Conservation (phyloP, 2,797 vertebrate species). For the Pristis pectinata region DNA sequence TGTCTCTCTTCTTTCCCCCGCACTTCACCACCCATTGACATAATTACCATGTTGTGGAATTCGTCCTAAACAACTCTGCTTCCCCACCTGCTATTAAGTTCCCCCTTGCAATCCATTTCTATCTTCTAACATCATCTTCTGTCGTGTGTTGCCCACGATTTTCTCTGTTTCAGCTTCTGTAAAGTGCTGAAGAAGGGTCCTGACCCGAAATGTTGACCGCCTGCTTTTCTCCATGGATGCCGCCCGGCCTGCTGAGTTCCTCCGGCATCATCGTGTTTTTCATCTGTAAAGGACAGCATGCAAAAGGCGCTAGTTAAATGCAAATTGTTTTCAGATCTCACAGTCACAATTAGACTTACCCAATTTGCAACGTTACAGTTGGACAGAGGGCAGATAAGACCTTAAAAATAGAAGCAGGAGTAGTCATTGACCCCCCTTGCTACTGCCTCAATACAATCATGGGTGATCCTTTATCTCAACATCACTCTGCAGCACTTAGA, state of each 20-base stretch:
- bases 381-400: neutral
- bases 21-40: neutral
- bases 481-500: too few species aligned
- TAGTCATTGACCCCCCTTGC: too few species aligned
- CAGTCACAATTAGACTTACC: too few species aligned
- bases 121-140: too few species aligned
- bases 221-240: too few species aligned
- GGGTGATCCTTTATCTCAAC: too few species aligned
- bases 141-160: neutral
- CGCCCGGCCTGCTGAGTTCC: too few species aligned
- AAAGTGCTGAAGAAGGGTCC: too few species aligned
- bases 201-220: too few species aligned
- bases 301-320: neutral
- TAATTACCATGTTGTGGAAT: neutral
- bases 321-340: neutral
- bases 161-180: neutral
- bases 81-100: neutral
- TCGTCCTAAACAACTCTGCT: neutral
- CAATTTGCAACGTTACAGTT: neutral
- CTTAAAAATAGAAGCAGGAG: too few species aligned
- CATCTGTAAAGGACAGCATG: neutral
- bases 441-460: too few species aligned
- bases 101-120: neutral
- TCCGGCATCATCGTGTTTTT: neutral
- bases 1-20: neutral